These are phyloP conservation scores for Spatulosminthurus flaviceps DNA, from an alignment of 2,888 invertebrate genomes.

Conservation along the genomic window DNA sequence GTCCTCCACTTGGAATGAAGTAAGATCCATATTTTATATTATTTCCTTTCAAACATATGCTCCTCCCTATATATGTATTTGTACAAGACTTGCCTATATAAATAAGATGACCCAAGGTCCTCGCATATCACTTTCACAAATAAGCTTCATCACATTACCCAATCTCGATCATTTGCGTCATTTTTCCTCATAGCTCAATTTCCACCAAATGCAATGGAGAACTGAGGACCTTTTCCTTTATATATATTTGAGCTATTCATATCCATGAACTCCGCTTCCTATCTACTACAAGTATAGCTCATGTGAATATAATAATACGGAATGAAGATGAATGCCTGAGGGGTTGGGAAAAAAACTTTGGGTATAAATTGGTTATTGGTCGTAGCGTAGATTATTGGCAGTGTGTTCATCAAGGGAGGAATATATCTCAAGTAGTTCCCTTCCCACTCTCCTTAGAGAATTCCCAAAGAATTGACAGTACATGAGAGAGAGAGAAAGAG, in stretches of 20 bases:
- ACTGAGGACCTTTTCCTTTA: no score
- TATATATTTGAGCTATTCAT: no score
- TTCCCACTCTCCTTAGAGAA: neutral
- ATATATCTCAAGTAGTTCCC: constrained; percentile 1
- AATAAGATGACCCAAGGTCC: neutral
- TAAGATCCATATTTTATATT: constrained; percentile 30
- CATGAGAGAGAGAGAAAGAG: neutral
- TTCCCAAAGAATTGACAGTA: neutral
- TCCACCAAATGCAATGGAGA: no score
- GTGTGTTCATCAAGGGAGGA: constrained; percentile 12
- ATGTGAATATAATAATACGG: neutral
- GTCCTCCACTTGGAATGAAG: constrained; percentile 47
- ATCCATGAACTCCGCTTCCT: no score
- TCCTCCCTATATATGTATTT: neutral
- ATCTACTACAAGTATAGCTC: neutral
- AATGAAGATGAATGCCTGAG: neutral
- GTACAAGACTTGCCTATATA: no score
- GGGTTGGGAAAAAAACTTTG: neutral
- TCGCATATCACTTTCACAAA: neutral
- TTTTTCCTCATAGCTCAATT: neutral
- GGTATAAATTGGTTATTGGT: constrained; percentile 24
- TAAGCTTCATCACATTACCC: constrained; percentile 7
- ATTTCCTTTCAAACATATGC: neutral
- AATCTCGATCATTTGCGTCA: constrained; percentile 25
- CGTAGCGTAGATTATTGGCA: constrained; percentile 2